Evolutionary conservation across 1,140 invertebrate species (phyloP).

Genomic region (Drosophila nigromelanica): DNA sequence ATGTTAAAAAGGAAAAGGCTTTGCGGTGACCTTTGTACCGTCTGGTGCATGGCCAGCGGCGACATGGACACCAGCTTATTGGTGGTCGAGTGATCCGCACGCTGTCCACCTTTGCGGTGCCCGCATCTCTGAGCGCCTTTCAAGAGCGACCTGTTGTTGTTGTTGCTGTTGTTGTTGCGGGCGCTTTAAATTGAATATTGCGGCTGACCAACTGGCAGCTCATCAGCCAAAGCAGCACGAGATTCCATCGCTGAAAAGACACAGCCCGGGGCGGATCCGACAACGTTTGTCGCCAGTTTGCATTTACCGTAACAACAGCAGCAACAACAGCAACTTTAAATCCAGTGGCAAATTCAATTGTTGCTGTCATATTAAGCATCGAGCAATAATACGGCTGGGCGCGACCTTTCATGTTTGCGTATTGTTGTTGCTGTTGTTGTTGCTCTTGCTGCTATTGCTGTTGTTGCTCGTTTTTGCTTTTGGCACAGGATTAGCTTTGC

Average conservation of each 20-base stretch:
- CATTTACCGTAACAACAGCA: slow-evolving; percentile 11
- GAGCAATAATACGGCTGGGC: slow-evolving; percentile 16
- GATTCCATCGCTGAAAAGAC: slow-evolving; percentile 2
- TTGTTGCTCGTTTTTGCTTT: slow-evolving; percentile 9
- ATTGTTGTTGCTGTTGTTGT: background rate
- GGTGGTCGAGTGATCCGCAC: slow-evolving; percentile 12
- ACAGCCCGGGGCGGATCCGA: background rate
- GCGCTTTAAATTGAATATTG: slow-evolving; percentile 69
- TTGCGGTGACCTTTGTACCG: slow-evolving; percentile 40
- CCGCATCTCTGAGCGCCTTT: slow-evolving; percentile 15
- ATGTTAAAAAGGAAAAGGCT: slow-evolving; percentile 33
- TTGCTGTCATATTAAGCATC: slow-evolving; percentile 30
- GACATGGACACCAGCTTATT: slow-evolving; percentile 17
- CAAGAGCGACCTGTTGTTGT: slow-evolving; percentile 3
- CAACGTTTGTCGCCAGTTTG: background rate
- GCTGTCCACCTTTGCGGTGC: background rate
- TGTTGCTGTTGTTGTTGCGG: slow-evolving; percentile 16
- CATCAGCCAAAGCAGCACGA: slow-evolving; percentile 19
- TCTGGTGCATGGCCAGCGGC: slow-evolving; percentile 7
- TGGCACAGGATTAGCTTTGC: slow-evolving; percentile 2
- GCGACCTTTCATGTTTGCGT: background rate
- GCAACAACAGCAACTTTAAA: slow-evolving; percentile 9
- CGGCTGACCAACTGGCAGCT: slow-evolving; percentile 38
- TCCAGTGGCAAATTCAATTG: slow-evolving; percentile 29
- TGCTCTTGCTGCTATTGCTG: background rate